Conservation (phyloP, 2,113 vertebrate species). For the Empidonax traillii region DNA sequence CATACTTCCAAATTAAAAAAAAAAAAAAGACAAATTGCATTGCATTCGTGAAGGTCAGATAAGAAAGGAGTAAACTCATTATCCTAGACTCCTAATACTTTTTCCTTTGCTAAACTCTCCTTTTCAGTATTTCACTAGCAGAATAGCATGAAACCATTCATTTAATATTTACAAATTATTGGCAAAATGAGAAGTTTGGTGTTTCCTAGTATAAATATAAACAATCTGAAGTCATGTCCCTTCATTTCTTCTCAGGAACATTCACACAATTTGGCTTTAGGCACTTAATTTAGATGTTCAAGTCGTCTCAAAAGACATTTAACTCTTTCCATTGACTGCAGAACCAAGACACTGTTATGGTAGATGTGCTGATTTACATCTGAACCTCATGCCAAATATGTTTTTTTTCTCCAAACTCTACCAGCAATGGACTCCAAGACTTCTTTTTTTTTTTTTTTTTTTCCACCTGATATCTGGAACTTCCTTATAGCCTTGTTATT, state of each 20-base stretch:
- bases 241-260: neutral
- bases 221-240: neutral
- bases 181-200: rapidly evolving
- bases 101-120: neutral
- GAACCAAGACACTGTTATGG: neutral
- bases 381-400: neutral
- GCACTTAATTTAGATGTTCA: neutral
- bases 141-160: neutral
- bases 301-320: neutral
- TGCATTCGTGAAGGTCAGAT: neutral
- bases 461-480: neutral
- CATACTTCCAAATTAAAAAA: neutral
- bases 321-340: neutral
- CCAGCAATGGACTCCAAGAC: neutral
- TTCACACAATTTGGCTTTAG: neutral
- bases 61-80: neutral
- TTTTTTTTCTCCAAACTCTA: neutral
- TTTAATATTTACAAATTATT: neutral
- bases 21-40: neutral
- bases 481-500: neutral
- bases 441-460: no score
- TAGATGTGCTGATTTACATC: neutral
- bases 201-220: neutral
- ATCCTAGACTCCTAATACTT: neutral
- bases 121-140: neutral